Base-by-base conservation (phyloP, 2,797 vertebrate species). In the Rhyacichthys aspro region DNA sequence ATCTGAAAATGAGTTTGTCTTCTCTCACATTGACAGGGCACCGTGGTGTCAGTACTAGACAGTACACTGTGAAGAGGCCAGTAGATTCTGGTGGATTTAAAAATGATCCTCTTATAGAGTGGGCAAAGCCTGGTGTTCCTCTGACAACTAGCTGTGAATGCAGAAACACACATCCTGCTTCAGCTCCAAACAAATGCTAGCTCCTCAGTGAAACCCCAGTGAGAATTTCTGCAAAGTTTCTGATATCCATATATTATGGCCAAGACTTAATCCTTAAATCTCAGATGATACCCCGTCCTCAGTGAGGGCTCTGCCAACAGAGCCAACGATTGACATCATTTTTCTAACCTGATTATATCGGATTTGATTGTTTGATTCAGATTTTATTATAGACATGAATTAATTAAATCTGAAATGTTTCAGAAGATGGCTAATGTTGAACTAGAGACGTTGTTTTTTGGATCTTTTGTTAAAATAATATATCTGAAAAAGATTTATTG, bases 91-190 rank as follows among this genome's bases (percentile, higher is more conserved):
- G 17, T 43, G 67, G 79, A 82, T 82, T 87, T 77, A 77, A 55
- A 70, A 71, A 65, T 73, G 38, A 78, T 81, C 79, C 63, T 76
- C 79, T 79, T 76, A 81, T 64, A 62, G 60, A 70, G 67, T 18
- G 67, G 34, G 38, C 43, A 65, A 72, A 73, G 58, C 64, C 45
- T 67, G 18, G 7, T 74, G 71, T 78, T 83, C 70, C 37, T 12
- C 45, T 44, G 65, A 83, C 64, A 55, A 50, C 50, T 23, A 8
- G 52, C 39, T n/a, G 5, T 58, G 55, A 63, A 73, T 75, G 42
- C 67, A 72, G 62, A 47, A 74, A 56, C 45, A 5, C 23, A 46
- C 23, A 39, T 50, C 50, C 57, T 59, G 37, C 43, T 12, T 34
- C 47, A 19, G 36, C 37, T 43, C 43, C 0, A 9, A 36, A 56